These are phyloP conservation scores for Peromyscus attwateri DNA, from an alignment of 2,797 vertebrate genomes.

Conservation along the genomic window DNA sequence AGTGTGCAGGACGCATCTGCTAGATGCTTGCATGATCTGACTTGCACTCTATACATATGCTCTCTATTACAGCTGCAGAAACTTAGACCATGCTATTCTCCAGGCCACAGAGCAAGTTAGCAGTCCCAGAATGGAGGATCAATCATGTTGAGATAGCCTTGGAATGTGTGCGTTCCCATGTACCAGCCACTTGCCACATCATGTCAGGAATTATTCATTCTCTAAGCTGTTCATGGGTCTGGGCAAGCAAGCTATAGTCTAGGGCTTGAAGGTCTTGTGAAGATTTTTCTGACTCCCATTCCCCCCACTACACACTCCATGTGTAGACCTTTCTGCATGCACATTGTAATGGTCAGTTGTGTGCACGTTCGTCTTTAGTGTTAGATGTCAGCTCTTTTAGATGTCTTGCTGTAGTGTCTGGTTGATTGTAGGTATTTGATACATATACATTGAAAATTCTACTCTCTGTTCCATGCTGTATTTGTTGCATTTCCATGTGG, in stretches of 20 bases:
- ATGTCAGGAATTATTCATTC: neutral
- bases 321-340: neutral
- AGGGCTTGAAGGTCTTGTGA: neutral
- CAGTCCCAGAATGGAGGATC: neutral
- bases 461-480: neutral
- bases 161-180: neutral
- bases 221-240: neutral
- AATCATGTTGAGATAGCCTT: neutral
- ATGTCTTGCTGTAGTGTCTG: neutral
- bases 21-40: neutral
- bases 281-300: neutral
- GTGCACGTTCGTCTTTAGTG: neutral
- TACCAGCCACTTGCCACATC: too few species aligned
- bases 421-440: neutral
- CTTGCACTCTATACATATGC: neutral
- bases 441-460: neutral
- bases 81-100: neutral
- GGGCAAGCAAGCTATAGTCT: neutral
- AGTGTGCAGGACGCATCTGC: neutral
- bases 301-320: accelerated
- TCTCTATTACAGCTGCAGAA: neutral
- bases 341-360: neutral
- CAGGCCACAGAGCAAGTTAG: neutral
- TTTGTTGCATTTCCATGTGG: neutral
- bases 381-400: constrained; percentile 15